phyloP scores from a whole-genome alignment of 2,113 vertebrate genomes.

The Sylvia atricapilla region DNA sequence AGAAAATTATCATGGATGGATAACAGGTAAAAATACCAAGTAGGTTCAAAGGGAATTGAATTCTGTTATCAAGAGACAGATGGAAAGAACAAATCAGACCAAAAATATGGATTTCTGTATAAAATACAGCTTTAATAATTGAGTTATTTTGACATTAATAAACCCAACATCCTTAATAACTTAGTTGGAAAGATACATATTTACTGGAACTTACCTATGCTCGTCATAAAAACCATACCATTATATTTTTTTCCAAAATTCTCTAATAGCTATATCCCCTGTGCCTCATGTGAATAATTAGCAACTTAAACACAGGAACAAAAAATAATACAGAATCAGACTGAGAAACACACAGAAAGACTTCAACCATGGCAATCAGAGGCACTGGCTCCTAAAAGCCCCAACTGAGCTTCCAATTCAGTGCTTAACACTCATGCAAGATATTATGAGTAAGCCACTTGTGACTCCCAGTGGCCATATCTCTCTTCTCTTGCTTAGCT shows the following conservation, averaged over 20 bases:
- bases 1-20: not conserved
- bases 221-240: not conserved
- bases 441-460: not conserved
- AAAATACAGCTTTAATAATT: not conserved
- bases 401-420: not conserved
- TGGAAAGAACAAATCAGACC: not conserved
- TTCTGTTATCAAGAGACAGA: not conserved
- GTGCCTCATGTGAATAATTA: not conserved
- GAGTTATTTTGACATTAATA: not conserved
- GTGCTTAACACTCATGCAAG: not conserved
- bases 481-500: not conserved
- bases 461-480: not conserved
- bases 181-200: not conserved
- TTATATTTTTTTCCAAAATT: not conserved
- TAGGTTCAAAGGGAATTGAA: not conserved
- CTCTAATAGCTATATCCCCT: not conserved
- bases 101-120: not conserved
- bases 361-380: not conserved
- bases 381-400: not conserved
- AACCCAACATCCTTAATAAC: not conserved
- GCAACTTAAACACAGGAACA: not conserved
- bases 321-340: not conserved
- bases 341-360: not conserved
- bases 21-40: not conserved
- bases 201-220: not conserved